phyloP scores from a whole-genome alignment of 2,797 vertebrate species.

The Pangasius krempfi region DNA sequence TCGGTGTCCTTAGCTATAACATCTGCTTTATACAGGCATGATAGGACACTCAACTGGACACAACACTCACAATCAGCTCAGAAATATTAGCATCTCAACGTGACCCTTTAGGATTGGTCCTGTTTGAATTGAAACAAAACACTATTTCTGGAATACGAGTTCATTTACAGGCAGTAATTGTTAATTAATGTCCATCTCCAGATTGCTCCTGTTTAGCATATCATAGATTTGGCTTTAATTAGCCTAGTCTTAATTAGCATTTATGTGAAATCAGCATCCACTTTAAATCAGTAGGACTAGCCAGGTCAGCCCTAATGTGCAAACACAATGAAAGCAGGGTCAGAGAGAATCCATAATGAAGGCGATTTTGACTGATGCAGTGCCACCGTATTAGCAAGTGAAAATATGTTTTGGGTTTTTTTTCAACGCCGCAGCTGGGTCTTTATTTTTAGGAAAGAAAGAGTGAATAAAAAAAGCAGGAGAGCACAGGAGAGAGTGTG shows the following conservation, averaged over 20 bases:
- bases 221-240: slow-evolving; percentile 74
- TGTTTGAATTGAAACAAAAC: slow-evolving; percentile 71
- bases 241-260: slow-evolving; percentile 69
- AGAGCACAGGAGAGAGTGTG: slow-evolving; percentile 2
- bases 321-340: slow-evolving; percentile 42
- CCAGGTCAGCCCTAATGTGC: slow-evolving; percentile 55
- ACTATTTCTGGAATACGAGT: slow-evolving; percentile 54
- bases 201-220: slow-evolving; percentile 75
- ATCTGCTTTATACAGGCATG: slow-evolving; percentile 35
- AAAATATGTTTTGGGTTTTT: slow-evolving; percentile 69
- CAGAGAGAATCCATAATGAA: slow-evolving; percentile 58
- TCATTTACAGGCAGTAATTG: slow-evolving; percentile 55
- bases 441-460: slow-evolving; percentile 13
- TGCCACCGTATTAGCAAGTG: slow-evolving; percentile 77
- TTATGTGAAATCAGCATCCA: slow-evolving; percentile 63
- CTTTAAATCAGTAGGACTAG: slow-evolving; percentile 41
- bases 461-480: slow-evolving; percentile 12
- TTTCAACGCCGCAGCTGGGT: slow-evolving; percentile 29
- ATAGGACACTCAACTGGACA: slow-evolving; percentile 47
- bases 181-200: slow-evolving; percentile 72
- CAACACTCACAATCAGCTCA: slow-evolving; percentile 64
- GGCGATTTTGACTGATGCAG: slow-evolving; percentile 68
- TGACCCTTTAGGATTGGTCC: slow-evolving; percentile 71
- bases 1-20: slow-evolving; percentile 28
- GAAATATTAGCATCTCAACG: slow-evolving; percentile 65